phyloP scores from a whole-genome alignment of 1,140 invertebrate genomes.

The Trachymyrmex septentrionalis region DNA sequence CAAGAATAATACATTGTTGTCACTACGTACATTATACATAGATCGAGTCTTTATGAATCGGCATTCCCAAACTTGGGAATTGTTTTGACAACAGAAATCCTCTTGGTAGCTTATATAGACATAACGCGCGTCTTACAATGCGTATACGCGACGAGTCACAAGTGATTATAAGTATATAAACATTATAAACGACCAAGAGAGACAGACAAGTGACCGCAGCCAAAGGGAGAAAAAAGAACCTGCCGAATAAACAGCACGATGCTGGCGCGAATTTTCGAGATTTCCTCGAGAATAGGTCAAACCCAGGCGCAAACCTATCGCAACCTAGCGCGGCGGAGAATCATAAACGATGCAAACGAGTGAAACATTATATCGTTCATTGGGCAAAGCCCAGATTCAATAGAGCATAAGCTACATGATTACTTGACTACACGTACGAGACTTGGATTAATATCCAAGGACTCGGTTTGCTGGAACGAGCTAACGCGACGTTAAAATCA shows the following conservation, averaged over 20 bases:
- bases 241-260: neutral
- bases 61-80: neutral
- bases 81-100: neutral
- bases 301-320: neutral
- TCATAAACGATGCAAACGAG: conserved; percentile 2
- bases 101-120: neutral
- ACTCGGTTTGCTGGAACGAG: conserved; percentile 14
- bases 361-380: conserved; percentile 1
- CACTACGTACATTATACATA: neutral
- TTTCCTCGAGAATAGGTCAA: neutral
- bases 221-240: neutral
- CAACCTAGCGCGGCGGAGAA: neutral
- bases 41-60: neutral
- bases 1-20: neutral
- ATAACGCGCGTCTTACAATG: conserved; percentile 14
- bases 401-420: neutral
- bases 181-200: neutral
- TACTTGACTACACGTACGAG: too few species aligned
- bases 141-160: conserved; percentile 1
- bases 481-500: conserved; percentile 36
- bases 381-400: neutral
- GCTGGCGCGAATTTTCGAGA: neutral
- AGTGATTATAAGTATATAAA: neutral
- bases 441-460: conserved; percentile 14
- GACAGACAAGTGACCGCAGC: neutral